Base-by-base conservation (phyloP, 2,113 vertebrate species). In the Silurus meridionalis region DNA sequence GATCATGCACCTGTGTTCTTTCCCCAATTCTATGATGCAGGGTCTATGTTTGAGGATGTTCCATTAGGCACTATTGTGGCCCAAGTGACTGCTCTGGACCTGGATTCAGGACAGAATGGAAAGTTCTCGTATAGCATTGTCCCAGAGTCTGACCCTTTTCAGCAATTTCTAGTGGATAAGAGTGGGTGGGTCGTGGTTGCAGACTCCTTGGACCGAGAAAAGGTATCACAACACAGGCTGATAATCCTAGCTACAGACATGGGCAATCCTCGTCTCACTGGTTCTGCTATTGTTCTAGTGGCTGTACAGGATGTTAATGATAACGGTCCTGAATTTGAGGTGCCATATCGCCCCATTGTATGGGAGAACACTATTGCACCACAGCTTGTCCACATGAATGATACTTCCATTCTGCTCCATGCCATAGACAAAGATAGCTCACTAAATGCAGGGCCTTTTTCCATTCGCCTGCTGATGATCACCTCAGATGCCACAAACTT, bases 271-370 rank as follows among this genome's bases (percentile, higher is more conserved):
- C 21, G 94, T 5, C 85, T 97, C 80, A 96, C 95, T 0, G 95
- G 96, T 81, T 97, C 94, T 23, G 95, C 96, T 79, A 95, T 96
- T 8, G 93, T 97, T 46, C 53, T 92, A 84, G 94, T 97, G 55
- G 92, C 93, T 0, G 91, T 97, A 13, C 93, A 95, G 15, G 97
- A 97, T 0, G 58, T 97, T 67, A 97, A 97, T 25, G 97, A 97
- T 90, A 97, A 97, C 0, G 96, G 95, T 3, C 97, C 97, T 0
- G 96, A 97, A 88, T 97, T 97, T 11, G 96, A 97, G 88, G 94
- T 85, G 14, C 84, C 88, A 5, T 98, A 98, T 55, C 93, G 91
- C 25, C 96, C 97, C 0, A 88, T 97, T 2, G 91, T 97, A 17
- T 97, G 96, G 96, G 97, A 98, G 92, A 97, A 98, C 91, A 91